Evolutionary conservation across 2,888 invertebrate species (phyloP), one percentile per base, ranked within the genome.

Genomic region (Omphaloscelis lunosa): DNA sequence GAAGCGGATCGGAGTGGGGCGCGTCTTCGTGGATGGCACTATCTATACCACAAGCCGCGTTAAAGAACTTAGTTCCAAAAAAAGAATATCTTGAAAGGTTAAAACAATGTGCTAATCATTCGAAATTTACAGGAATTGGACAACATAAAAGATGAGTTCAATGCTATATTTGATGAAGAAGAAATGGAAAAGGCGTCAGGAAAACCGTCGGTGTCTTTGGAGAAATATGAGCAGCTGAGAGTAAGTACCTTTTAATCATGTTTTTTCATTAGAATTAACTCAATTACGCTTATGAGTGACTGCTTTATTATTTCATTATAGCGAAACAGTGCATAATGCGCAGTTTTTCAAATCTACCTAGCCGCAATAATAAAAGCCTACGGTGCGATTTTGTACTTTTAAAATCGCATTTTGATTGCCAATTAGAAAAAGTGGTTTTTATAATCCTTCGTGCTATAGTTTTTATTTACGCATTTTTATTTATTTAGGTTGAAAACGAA

Each of bases 401-500:
- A 11, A n/a, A 45, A 34, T 29, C 48, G 0, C 8, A 48, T 5
- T 29, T 4, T 23, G 20, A 23, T 66, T 29, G 12, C 27, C 7
- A 29, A 27, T 20, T 39, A 29, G 6, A 39, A 68, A 29, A 17
- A 39, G 12, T 29, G 7, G 6, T 39, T 68, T 48, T 17, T 39
- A 51, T 23, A 67, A 27, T n/a, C 23, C 29, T 59, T 29, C 29
- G 1, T 59, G 9, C 9, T 27, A 17, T 11, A 70, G 5, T 23
- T 65, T 39, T 23, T 0, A 23, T 27, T 3, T 39, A 72, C 12
- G 20, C 20, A 8, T 6, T 59, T 20, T 8, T 12, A 12, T 78
- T 27, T 53, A 1, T 88, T 20, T 86, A 98, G 97, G 98, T 98
- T 81, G 99, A 99, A 92, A 98, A 99, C 92, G 99, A 99, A 89